phyloP scores from a whole-genome alignment of 2,113 vertebrate species.

The Oryzias celebensis region DNA sequence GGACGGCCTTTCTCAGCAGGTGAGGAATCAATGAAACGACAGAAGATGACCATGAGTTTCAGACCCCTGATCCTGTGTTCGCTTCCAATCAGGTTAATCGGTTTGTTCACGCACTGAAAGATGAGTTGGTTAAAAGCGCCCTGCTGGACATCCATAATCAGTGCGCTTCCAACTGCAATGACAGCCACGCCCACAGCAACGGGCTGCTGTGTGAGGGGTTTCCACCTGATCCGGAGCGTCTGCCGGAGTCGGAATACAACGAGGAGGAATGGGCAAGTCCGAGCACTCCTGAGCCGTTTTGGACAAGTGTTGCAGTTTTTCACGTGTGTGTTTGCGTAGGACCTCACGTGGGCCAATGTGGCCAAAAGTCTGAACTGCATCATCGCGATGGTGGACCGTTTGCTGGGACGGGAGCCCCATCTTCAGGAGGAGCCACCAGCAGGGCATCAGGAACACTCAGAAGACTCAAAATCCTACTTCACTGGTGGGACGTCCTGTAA shows the following conservation, averaged over 20 bases:
- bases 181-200: conserved; percentile 71
- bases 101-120: conserved; percentile 88
- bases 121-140: conserved; percentile 86
- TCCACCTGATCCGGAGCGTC: conserved; percentile 63
- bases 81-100: conserved; percentile 76
- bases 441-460: conserved; percentile 44
- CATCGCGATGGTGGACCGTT: conserved; percentile 83
- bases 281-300: fast-evolving
- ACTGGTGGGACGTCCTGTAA: conserved; percentile 23
- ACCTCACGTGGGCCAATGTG: conserved; percentile 83
- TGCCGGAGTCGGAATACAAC: conserved; percentile 79
- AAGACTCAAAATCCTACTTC: conserved; percentile 42
- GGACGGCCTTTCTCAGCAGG: conserved; percentile 35
- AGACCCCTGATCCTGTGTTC: too few relatives aligned
- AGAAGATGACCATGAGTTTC: not conserved
- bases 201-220: conserved; percentile 22
- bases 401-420: conserved; percentile 73
- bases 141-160: conserved; percentile 82
- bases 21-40: not conserved
- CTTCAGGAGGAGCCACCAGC: conserved; percentile 1
- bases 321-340: conserved; percentile 52
- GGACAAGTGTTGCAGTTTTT: not conserved
- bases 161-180: conserved; percentile 54
- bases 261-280: conserved; percentile 89
- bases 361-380: conserved; percentile 87